Base-by-base conservation (phyloP, 2,797 vertebrate species). In the Merluccius polli region DNA sequence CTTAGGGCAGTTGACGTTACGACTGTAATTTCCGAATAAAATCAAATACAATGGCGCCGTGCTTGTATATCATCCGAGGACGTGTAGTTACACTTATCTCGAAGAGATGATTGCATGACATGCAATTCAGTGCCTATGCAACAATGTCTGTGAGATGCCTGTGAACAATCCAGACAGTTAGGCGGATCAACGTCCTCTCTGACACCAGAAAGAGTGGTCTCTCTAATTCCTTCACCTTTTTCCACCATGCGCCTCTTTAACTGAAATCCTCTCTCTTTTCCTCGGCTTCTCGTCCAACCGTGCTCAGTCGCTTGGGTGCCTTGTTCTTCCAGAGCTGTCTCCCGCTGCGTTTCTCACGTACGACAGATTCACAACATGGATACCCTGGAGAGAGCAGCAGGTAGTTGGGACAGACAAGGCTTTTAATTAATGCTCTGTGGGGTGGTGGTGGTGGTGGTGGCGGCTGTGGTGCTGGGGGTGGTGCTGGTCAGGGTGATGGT, bases 391-490 rank as follows among this genome's bases (percentile, higher is more conserved):
- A 41, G 78, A 87, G 79, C 88, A 86, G 86, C 82, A 84, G 83
- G 87, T 84, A 81, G 82, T 3, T 75, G 8, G 1, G n/a, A 63
- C 4, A n/a, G 82, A 88, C 88, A 86, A 79, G 82, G 77, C 82
- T 78, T 85, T 88, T 89, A 88, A 91, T 92, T 89, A 91, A 87
- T 79, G 82, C 82, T 87, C 80, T 74, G 73, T 77, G 81, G 82
- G 59, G 63, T 90, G 74, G 88, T 84, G 86, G 71, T 80, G 79
- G 76, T 69, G 86, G 84, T 24, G 7, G 52, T 2, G 2, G 52
- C 1, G 7, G n/a, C 11, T 3, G 52, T 63, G 8, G 8, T 27
- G 52, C 7, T 63, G 10, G 52, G 2, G 52, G n/a, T 63, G 52
- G 21, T 24, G 52, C 0, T n/a, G 52, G 52, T 21, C 16, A 9